Evolutionary conservation across 2,797 vertebrate genomes (phyloP), one percentile per base, ranked within the genome.

Genomic region (Syngnathus rostellatus): DNA sequence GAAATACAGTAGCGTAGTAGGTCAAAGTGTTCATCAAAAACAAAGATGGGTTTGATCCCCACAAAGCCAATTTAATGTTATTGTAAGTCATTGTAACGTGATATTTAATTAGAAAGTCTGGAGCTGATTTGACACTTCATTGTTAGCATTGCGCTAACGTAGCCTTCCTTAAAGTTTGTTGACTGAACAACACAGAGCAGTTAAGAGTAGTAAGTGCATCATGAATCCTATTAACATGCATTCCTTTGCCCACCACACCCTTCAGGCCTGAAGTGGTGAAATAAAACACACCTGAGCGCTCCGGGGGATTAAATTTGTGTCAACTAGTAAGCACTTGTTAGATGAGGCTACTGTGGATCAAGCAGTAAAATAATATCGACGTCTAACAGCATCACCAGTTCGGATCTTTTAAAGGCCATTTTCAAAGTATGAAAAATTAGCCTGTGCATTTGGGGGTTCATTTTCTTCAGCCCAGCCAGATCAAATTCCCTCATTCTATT

Each of bases 281-380:
- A 62, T 62, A 62, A 50, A 73, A 71, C 68, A 72, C 71, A 77
- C 77, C 71, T 77, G 68, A 68, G 69, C 57, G 23, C 40, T 54
- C 23, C 41, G 8, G 45, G 41, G 57, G 62, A 53, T 59, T 16
- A 7, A 45, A 54, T n/a, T 55, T 39, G 57, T 68, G 46, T 23
- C 67, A 82, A 83, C 73, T 72, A 83, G 83, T 81, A 68, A 70
- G 77, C 64, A 81, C 81, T 73, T 81, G 76, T 77, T 79, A 70
- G 69, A 76, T 53, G 62, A 55, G 63, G 53, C 51, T 65, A 67
- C 51, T 6, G 57, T 70, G 16, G 4, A 64, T n/a, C 31, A 10
- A 57, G 23, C 25, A 14, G 54, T 58, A 45, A 64, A 74, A 51
- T 70, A 69, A 53, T 46, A 53, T 65, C 60, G 40, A 14, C 31